Evolutionary conservation across 2,797 vertebrate species (phyloP).

Genomic region (Rallus crepitans): DNA sequence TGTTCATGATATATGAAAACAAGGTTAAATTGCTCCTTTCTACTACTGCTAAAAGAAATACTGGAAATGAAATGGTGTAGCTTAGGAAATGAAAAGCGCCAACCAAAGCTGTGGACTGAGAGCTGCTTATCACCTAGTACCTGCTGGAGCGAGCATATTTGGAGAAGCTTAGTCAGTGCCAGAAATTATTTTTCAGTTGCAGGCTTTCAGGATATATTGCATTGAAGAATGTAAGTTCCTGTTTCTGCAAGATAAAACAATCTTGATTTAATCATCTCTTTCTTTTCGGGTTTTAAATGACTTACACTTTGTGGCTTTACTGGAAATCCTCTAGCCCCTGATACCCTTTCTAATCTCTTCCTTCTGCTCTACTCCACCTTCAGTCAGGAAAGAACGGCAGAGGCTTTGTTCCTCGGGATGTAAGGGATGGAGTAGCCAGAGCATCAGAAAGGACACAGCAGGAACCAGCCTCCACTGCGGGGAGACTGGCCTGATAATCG

Average conservation of each 20-base stretch:
- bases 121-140: not conserved
- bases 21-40: constrained; percentile 34
- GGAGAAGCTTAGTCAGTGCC: not conserved
- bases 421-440: not conserved
- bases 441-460: not conserved
- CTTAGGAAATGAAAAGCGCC: not conserved
- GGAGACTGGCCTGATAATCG: not conserved
- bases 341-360: not conserved
- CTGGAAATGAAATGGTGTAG: not conserved
- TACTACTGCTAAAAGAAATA: not conserved
- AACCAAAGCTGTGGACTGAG: not conserved
- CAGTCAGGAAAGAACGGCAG: not conserved
- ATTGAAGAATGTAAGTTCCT: not conserved
- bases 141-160: not conserved
- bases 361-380: not conserved
- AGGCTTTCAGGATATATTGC: not conserved
- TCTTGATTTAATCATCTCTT: not conserved
- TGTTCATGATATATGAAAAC: not conserved
- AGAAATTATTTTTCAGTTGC: not conserved
- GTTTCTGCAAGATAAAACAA: not conserved
- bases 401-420: not conserved
- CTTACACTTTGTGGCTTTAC: not conserved
- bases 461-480: not conserved
- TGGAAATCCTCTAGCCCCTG: not conserved
- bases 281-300: not conserved